Percentiles rank a stretch among this genome's conserved stretches.
Conservation (phyloP, 2,888 invertebrate genomes). For the Agonopterix alstromeriana region DNA sequence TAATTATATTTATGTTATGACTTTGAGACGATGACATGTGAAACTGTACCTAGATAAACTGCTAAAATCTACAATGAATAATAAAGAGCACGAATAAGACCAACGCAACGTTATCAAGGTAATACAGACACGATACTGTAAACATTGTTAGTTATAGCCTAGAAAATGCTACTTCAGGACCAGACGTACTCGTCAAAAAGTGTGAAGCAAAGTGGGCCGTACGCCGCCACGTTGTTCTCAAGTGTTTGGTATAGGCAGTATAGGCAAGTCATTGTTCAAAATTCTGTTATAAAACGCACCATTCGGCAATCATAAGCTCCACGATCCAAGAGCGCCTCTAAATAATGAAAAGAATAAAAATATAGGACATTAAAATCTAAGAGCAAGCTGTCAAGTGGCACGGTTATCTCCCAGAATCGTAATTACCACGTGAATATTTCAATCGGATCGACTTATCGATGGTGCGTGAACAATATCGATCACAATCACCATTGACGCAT, state of each 20-base stretch:
- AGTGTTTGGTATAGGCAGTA: no score
- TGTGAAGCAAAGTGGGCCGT: no score
- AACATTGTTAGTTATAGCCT: no score
- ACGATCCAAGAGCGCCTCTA: conserved; percentile 33
- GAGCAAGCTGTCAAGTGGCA: conserved; percentile 35
- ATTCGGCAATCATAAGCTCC: conserved; percentile 3
- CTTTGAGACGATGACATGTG: conserved; percentile 49
- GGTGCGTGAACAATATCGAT: conserved; percentile 63
- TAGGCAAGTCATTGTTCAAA: no score
- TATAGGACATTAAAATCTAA: conserved; percentile 37
- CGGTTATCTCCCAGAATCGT: conserved; percentile 58
- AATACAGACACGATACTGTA: conserved; percentile 33
- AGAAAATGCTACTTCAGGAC: no score
- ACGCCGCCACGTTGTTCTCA: no score
- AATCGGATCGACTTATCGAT: conserved; percentile 60
- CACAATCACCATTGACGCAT: conserved; percentile 47
- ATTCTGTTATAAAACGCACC: no score
- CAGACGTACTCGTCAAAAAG: no score
- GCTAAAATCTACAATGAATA: conserved; percentile 48
- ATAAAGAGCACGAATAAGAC: conserved; percentile 41
- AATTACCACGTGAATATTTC: conserved; percentile 70
- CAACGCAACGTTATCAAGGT: conserved; percentile 30
- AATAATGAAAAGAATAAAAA: conserved; percentile 39
- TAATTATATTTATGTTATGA: conserved; percentile 56
- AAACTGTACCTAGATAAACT: conserved; percentile 50